Evolutionary conservation across 2,888 invertebrate species (phyloP).

Genomic region (Leptinotarsa haldemani): DNA sequence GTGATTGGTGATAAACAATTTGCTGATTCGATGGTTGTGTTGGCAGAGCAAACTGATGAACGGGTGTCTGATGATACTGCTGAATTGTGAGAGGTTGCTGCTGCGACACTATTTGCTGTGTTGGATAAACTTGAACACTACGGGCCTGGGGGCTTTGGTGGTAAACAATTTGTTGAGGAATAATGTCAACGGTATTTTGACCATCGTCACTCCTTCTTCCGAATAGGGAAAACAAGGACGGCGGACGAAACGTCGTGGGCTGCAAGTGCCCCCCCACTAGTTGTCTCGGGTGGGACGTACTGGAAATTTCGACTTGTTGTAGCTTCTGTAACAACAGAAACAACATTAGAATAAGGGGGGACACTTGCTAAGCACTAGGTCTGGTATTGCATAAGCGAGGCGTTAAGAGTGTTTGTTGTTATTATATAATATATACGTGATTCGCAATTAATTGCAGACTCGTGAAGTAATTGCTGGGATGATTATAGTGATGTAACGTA

Average conservation of each 20-base stretch:
- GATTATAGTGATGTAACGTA: conserved; percentile 7
- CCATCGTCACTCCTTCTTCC: conserved; percentile 41
- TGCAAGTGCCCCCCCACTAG: conserved; percentile 63
- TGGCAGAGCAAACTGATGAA: conserved; percentile 28
- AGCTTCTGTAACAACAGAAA: conserved; percentile 63
- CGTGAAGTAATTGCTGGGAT: conserved; percentile 10
- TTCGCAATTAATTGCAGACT: not conserved
- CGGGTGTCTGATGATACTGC: conserved; percentile 33
- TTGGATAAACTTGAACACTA: conserved; percentile 30
- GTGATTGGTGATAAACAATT: conserved; percentile 26
- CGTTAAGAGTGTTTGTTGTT: not conserved
- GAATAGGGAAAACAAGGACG: conserved; percentile 46
- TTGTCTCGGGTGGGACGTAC: conserved; percentile 52
- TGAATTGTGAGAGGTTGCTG: conserved; percentile 34
- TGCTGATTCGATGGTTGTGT: conserved; percentile 29
- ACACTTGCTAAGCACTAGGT: conserved; percentile 36
- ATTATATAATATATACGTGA: not conserved
- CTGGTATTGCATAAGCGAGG: conserved; percentile 30
- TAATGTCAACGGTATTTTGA: conserved; percentile 17
- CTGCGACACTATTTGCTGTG: conserved; percentile 26
- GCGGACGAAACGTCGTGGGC: conserved; percentile 66
- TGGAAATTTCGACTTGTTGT: conserved; percentile 57
- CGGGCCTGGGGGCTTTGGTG: conserved; percentile 29
- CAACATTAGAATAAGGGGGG: conserved; percentile 40
- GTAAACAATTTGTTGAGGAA: conserved; percentile 40